Evolutionary conservation across 1,140 invertebrate genomes (phyloP).

Genomic region (Brachystomella parvula): DNA sequence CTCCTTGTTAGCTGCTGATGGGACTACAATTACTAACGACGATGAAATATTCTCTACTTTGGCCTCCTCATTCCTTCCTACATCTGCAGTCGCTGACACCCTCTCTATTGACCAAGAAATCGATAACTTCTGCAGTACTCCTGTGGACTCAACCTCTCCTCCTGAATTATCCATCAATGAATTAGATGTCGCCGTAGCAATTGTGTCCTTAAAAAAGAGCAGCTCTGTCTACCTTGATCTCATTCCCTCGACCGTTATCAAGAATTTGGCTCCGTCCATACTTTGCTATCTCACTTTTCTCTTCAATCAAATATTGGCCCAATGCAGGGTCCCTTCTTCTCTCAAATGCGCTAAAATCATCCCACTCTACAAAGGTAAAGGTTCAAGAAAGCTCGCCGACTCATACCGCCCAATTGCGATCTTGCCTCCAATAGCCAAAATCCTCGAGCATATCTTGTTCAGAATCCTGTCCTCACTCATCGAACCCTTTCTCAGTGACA

Average conservation of each 20-base stretch:
- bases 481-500: not conserved
- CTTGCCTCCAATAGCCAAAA: not conserved
- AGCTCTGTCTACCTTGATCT: not conserved
- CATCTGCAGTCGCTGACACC: too few species aligned
- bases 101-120: not conserved
- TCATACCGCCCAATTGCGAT: not conserved
- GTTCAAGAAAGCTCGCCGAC: not conserved
- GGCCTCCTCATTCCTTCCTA: not conserved
- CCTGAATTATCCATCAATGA: not conserved
- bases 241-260: not conserved
- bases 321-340: not conserved
- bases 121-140: too few species aligned
- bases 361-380: not conserved
- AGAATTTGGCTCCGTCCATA: not conserved
- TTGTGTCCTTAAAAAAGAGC: not conserved
- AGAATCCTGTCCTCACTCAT: not conserved
- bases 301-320: not conserved
- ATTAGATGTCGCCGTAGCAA: not conserved
- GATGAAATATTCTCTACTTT: not conserved
- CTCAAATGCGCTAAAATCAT: not conserved
- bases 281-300: not conserved
- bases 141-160: too few species aligned
- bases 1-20: too few species aligned
- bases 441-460: not conserved
- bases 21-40: too few species aligned